phyloP scores from a whole-genome alignment of 2,113 vertebrate species.

The Cheirogaleus medius region DNA sequence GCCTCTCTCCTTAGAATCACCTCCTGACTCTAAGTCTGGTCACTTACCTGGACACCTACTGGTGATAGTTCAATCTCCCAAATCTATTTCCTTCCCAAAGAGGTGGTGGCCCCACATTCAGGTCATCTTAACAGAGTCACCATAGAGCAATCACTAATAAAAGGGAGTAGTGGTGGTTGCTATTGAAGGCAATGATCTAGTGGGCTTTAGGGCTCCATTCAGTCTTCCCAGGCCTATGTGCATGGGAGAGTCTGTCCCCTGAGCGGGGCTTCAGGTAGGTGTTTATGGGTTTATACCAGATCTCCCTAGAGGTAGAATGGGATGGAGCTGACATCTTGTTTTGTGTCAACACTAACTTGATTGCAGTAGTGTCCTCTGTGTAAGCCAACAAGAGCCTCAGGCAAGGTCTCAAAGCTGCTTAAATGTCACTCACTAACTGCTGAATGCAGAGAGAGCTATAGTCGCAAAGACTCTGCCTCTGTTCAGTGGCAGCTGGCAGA shows the following conservation, averaged over 20 bases:
- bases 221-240: not conserved
- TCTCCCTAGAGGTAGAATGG: not conserved
- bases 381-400: not conserved
- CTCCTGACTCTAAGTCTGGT: not conserved
- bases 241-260: not conserved
- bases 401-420: conserved; percentile 4
- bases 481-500: not conserved
- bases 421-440: not conserved
- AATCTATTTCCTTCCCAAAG: not conserved
- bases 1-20: not conserved
- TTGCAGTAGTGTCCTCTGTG: not conserved
- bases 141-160: not conserved
- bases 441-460: not conserved
- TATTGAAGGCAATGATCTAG: not conserved
- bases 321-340: not conserved
- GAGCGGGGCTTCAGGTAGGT: not conserved
- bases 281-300: not conserved
- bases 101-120: not conserved
- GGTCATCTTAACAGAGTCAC: not conserved
- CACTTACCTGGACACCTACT: not conserved
- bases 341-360: not conserved
- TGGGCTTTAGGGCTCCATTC: not conserved
- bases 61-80: not conserved
- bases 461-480: conserved; percentile 11
- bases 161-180: not conserved